phyloP scores from a whole-genome alignment of 2,888 invertebrate genomes.

The Patella ulyssiponensis region DNA sequence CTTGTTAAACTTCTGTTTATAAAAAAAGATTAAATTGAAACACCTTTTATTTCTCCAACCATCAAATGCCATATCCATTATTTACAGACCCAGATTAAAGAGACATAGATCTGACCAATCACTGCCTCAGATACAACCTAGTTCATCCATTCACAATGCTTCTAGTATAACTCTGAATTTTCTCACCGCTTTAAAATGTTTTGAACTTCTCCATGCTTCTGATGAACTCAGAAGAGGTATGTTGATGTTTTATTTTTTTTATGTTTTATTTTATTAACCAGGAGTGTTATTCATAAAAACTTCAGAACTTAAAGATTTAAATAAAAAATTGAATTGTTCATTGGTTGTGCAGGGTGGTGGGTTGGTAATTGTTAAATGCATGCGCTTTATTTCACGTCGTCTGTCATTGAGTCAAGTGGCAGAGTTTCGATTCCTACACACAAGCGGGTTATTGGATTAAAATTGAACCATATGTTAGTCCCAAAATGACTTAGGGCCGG shows the following conservation, averaged over 20 bases:
- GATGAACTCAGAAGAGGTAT: conserved; percentile 68
- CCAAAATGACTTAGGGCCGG: no score
- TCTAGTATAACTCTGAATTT: conserved; percentile 78
- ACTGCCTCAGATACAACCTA: conserved; percentile 55
- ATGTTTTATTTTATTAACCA: no score
- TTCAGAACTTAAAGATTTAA: not conserved
- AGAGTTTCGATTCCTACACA: no score
- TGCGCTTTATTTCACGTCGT: not conserved
- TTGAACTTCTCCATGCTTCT: conserved; percentile 82
- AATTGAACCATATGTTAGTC: no score
- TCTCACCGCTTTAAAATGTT: conserved; percentile 86
- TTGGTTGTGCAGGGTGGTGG: not conserved
- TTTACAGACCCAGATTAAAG: conserved; percentile 47
- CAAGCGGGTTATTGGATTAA: no score
- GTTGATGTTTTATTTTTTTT: conserved; percentile 14
- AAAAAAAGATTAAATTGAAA: no score
- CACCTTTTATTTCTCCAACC: no score
- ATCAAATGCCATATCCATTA: not conserved
- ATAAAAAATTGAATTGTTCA: not conserved
- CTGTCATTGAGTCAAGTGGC: no score
- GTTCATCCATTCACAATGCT: conserved; percentile 48
- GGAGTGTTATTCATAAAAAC: not conserved
- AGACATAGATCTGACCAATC: conserved; percentile 51
- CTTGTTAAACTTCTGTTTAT: no score
- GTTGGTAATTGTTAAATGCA: not conserved